Evolutionary conservation across 2,113 vertebrate genomes (phyloP).

Genomic region (Phocoena sinus): DNA sequence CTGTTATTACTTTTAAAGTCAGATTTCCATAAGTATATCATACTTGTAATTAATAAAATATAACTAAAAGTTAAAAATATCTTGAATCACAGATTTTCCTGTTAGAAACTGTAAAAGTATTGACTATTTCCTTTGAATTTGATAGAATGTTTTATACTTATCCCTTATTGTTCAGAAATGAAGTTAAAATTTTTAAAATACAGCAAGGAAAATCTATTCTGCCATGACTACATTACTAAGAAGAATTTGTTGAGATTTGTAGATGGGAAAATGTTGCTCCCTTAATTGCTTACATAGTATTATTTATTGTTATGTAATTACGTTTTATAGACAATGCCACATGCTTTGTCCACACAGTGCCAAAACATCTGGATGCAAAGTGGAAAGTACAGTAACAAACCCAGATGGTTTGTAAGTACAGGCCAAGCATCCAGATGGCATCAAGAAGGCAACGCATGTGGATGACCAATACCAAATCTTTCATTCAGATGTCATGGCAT

Average conservation of each 20-base stretch:
- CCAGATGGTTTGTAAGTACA: conserved; percentile 62
- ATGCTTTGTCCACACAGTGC: conserved; percentile 56
- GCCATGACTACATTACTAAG: background rate
- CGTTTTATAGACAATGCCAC: conserved; percentile 43
- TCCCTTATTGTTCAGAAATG: background rate
- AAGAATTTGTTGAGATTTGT: background rate
- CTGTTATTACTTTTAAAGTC: background rate
- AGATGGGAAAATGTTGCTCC: background rate
- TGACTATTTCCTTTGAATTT: background rate
- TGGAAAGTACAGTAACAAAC: conserved; percentile 25
- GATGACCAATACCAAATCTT: conserved; percentile 35
- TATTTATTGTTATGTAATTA: conserved; percentile 65
- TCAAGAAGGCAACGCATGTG: conserved; percentile 57
- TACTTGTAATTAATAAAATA: background rate
- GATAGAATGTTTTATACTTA: background rate
- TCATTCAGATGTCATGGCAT: conserved; percentile 11
- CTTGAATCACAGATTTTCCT: background rate
- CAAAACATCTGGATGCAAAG: conserved; percentile 67
- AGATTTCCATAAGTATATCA: background rate
- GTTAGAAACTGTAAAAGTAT: background rate
- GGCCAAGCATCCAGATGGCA: conserved; percentile 59
- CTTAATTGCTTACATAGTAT: conserved; percentile 37
- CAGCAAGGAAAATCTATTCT: background rate
- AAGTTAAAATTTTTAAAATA: background rate
- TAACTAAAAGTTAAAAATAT: background rate